A percentile compares a stretch with the other conserved stretches of the same genome.
These are phyloP conservation scores for Stenoptilia bipunctidactyla DNA, from an alignment of 2,888 invertebrate species.

Conservation along the genomic window DNA sequence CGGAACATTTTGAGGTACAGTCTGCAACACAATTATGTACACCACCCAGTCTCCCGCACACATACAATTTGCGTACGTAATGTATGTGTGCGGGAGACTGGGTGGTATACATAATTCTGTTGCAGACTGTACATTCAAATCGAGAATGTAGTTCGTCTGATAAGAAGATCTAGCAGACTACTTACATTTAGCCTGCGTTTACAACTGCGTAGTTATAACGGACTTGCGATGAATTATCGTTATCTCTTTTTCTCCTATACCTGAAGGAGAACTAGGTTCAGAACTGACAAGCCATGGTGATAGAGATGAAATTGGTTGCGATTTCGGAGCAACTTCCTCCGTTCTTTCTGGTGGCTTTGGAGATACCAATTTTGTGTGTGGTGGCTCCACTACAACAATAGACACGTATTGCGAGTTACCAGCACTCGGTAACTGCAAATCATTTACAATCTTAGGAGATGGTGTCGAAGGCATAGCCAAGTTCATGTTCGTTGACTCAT, in stretches of 20 bases:
- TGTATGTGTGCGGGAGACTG: too few species aligned
- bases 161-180: too few species aligned
- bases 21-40: too few species aligned
- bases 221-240: slow-evolving; percentile 85
- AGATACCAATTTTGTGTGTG: slow-evolving; percentile 44
- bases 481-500: slow-evolving; percentile 55
- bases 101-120: too few species aligned
- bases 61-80: too few species aligned
- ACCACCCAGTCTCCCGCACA: too few species aligned
- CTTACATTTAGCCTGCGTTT: too few species aligned
- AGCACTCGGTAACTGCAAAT: slow-evolving; percentile 48
- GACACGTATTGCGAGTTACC: slow-evolving; percentile 63
- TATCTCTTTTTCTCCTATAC: slow-evolving; percentile 74
- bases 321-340: slow-evolving; percentile 64
- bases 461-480: slow-evolving; percentile 56
- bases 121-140: too few species aligned
- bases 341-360: slow-evolving; percentile 63
- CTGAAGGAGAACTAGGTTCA: slow-evolving; percentile 76
- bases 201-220: slow-evolving; percentile 87
- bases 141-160: too few species aligned
- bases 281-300: slow-evolving; percentile 88
- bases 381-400: slow-evolving; percentile 62
- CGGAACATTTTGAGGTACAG: too few species aligned
- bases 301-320: slow-evolving; percentile 75
- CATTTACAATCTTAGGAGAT: slow-evolving; percentile 67